A percentile compares a stretch with the other conserved stretches of the same genome.
Conservation (phyloP, 2,797 vertebrate species). For the Anguilla megastoma region DNA sequence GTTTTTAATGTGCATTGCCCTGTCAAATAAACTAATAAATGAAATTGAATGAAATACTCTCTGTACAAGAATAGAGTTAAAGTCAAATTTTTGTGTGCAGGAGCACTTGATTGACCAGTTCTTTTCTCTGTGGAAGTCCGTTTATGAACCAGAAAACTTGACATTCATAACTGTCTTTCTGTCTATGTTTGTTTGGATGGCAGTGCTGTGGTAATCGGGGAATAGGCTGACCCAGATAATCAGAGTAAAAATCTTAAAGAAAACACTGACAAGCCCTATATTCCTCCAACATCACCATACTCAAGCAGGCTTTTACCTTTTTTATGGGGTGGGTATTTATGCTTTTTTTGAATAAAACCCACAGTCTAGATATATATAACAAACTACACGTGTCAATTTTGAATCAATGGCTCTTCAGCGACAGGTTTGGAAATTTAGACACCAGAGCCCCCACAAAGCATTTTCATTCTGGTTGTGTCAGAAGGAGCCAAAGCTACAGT, state of each 20-base stretch:
- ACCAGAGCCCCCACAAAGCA: neutral
- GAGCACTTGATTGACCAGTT: neutral
- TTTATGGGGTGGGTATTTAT: slow-evolving; percentile 2
- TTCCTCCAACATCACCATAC: neutral
- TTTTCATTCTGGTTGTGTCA: neutral
- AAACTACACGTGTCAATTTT: neutral
- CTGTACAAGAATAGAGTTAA: neutral
- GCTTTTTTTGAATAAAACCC: neutral
- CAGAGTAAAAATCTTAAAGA: neutral
- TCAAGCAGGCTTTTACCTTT: neutral
- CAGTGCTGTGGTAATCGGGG: neutral
- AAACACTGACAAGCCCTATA: neutral
- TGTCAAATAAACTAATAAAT: no score
- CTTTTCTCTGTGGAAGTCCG: neutral
- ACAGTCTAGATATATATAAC: neutral
- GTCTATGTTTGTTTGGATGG: slow-evolving; percentile 1
- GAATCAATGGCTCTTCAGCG: neutral
- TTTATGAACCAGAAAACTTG: neutral
- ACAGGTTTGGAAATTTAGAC: neutral
- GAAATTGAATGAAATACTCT: no score
- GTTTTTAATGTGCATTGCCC: no score
- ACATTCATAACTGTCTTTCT: neutral
- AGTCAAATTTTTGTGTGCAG: neutral
- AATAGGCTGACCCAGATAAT: slow-evolving; percentile 12
- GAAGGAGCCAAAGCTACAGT: neutral